A percentile compares a stretch with the other conserved stretches of the same genome.
phyloP scores from a whole-genome alignment of 2,888 invertebrate species.

The Rhingia rostrata region DNA sequence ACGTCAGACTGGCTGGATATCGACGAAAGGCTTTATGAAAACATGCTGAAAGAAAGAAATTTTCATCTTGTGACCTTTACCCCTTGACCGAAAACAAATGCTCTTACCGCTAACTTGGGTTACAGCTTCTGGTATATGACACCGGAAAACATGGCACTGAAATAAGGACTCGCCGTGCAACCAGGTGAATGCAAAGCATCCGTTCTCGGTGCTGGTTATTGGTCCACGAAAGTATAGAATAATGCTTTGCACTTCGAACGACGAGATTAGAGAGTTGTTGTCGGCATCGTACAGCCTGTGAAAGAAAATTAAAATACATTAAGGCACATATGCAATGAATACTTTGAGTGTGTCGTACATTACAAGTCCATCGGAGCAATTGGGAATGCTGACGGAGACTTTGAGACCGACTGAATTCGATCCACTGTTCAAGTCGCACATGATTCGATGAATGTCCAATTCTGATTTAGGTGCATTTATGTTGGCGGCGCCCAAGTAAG shows the following conservation, averaged over 20 bases:
- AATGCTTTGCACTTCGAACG: conserved; percentile 95
- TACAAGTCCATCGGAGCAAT: conserved; percentile 95
- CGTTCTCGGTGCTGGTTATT: conserved; percentile 90
- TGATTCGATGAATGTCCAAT: conserved; percentile 95
- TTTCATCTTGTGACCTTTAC: background rate
- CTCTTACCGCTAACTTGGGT: conserved; percentile 88
- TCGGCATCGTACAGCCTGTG: conserved; percentile 93
- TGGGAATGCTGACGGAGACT: conserved; percentile 95
- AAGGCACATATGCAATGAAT: background rate
- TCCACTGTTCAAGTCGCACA: conserved; percentile 93
- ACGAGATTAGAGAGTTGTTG: conserved; percentile 88
- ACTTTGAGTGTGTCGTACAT: conserved; percentile 86
- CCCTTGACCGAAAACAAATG: background rate
- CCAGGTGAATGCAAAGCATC: conserved; percentile 99
- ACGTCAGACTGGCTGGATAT: conserved; percentile 92
- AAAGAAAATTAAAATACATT: conserved; percentile 37
- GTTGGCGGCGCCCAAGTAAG: conserved; percentile 95
- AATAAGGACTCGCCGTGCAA: conserved; percentile 96
- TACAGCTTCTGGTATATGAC: conserved; percentile 96
- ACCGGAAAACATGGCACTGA: conserved; percentile 98
- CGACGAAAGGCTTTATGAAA: conserved; percentile 97
- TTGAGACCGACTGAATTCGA: conserved; percentile 89
- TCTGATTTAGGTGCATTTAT: conserved; percentile 97
- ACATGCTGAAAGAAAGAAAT: conserved; percentile 84
- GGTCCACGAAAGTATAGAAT: conserved; percentile 97